Conservation (phyloP, 2,888 invertebrate species). For the Philereme vetulata region DNA sequence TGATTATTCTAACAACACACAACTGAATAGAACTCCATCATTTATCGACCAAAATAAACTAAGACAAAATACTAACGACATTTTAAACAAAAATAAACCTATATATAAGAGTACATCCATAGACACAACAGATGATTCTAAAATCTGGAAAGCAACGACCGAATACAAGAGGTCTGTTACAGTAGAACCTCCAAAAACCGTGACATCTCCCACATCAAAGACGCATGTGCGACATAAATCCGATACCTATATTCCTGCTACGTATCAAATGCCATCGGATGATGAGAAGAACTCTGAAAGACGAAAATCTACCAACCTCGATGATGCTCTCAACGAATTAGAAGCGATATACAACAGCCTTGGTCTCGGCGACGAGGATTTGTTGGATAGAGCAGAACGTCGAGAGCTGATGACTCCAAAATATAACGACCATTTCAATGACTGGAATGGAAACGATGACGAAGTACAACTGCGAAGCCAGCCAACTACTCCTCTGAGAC, state of each 20-base stretch:
- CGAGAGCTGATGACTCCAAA: conserved; percentile 86
- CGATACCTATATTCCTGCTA: conserved; percentile 67
- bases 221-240: conserved; percentile 77
- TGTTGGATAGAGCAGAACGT: conserved; percentile 90
- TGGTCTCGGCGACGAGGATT: conserved; percentile 92
- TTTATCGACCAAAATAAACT: conserved; percentile 55
- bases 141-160: conserved; percentile 78
- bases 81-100: conserved; percentile 63
- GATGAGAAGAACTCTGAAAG: conserved; percentile 78
- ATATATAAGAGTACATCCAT: conserved; percentile 56
- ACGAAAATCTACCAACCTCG: conserved; percentile 90
- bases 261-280: conserved; percentile 72
- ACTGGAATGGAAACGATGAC: conserved; percentile 80
- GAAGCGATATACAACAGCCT: conserved; percentile 96
- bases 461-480: conserved; percentile 76
- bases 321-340: conserved; percentile 94
- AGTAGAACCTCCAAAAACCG: conserved; percentile 63
- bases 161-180: conserved; percentile 75
- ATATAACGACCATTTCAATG: conserved; percentile 74
- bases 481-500: conserved; percentile 72
- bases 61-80: conserved; percentile 53
- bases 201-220: conserved; percentile 66
- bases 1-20: conserved; percentile 63
- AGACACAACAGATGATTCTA: conserved; percentile 70
- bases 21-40: conserved; percentile 50